Conservation (phyloP, 2,113 vertebrate genomes). For the Carassius carassius region DNA sequence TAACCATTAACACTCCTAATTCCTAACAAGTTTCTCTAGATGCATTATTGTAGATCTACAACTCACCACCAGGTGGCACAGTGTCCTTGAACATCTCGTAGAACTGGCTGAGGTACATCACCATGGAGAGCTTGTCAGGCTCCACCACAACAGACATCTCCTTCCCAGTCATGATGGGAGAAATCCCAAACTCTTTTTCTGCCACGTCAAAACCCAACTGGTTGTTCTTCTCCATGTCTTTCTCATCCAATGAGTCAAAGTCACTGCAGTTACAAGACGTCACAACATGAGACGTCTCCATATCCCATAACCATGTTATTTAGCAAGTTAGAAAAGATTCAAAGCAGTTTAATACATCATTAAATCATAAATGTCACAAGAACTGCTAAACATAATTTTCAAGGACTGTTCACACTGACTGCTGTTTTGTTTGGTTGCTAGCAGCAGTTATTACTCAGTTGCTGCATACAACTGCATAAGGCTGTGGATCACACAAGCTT, state of each 20-base stretch:
- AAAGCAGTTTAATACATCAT: neutral
- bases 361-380: neutral
- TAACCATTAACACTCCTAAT: neutral
- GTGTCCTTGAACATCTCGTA: slow-evolving; percentile 99
- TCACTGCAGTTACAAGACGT: slow-evolving; percentile 75
- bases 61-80: slow-evolving; percentile 87
- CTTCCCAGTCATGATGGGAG: slow-evolving; percentile 97
- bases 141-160: slow-evolving; percentile 96
- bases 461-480: neutral
- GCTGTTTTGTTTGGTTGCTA: neutral
- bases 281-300: neutral
- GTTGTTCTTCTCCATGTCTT: slow-evolving; percentile 89
- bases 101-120: slow-evolving; percentile 99
- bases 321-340: neutral
- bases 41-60: neutral
- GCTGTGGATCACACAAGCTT: neutral
- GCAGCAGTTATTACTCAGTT: neutral
- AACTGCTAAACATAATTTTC: neutral
- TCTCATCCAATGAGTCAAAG: slow-evolving; percentile 91
- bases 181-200: slow-evolving; percentile 94
- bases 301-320: neutral
- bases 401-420: neutral
- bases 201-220: slow-evolving; percentile 93
- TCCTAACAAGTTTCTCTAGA: neutral
- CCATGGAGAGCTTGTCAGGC: slow-evolving; percentile 97